phyloP scores from a whole-genome alignment of 1,140 invertebrate species.

The Rhagoletis zephyria region DNA sequence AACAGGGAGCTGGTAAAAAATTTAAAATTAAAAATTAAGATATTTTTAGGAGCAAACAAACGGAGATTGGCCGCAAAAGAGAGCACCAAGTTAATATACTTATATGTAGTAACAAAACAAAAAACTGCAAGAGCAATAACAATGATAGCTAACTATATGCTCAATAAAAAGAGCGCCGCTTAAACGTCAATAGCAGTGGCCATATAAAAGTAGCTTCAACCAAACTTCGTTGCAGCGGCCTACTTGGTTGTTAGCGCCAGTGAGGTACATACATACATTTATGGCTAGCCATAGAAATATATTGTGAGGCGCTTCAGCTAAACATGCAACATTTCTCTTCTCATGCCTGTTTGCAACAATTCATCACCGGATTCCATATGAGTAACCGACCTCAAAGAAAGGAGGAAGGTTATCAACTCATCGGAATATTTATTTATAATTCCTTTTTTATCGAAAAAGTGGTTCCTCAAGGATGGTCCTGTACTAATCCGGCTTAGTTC shows the following conservation, averaged over 20 bases:
- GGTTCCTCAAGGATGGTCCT: too few relatives aligned
- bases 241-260: not conserved
- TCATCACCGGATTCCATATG: too few relatives aligned
- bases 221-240: not conserved
- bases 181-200: not conserved
- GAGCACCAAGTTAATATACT: not conserved
- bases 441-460: too few relatives aligned
- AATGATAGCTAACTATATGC: not conserved
- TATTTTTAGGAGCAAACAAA: not conserved
- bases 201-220: not conserved
- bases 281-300: not conserved
- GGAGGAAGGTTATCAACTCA: too few relatives aligned
- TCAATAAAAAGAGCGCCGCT: not conserved
- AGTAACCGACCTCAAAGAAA: too few relatives aligned
- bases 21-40: conserved; percentile 13
- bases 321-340: too few relatives aligned
- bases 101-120: not conserved
- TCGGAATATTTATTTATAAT: too few relatives aligned
- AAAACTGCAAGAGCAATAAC: not conserved
- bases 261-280: not conserved
- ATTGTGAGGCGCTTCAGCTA: not conserved
- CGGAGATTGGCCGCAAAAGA: not conserved
- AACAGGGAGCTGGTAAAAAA: not conserved
- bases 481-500: too few relatives aligned
- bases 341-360: too few relatives aligned